These are phyloP conservation scores for Ceriagrion tenellum DNA, from an alignment of 2,888 invertebrate genomes.

Conservation along the genomic window DNA sequence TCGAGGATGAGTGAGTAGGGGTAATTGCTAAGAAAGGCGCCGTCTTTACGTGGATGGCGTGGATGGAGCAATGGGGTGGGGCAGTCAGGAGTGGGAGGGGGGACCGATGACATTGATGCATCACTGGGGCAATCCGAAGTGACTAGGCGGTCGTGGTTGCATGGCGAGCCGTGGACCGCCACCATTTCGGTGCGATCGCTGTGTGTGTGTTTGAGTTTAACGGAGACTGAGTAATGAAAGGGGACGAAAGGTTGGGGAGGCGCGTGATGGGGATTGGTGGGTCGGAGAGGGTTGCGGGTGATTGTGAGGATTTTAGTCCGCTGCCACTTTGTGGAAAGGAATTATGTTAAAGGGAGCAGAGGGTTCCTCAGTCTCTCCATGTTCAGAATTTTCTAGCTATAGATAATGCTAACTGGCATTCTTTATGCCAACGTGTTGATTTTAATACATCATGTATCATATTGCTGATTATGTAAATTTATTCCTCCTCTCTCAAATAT, in stretches of 20 bases:
- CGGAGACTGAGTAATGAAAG: background rate
- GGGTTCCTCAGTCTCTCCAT: too few species aligned
- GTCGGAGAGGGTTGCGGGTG: too few species aligned
- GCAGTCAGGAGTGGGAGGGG: constrained; percentile 39
- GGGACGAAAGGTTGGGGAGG: too few species aligned
- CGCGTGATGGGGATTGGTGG: background rate
- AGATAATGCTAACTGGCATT: too few species aligned
- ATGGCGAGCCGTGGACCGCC: background rate
- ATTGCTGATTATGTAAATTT: too few species aligned
- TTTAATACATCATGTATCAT: too few species aligned
- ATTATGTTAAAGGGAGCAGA: too few species aligned
- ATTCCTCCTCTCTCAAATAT: too few species aligned
- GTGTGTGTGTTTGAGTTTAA: background rate
- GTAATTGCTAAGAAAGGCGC: background rate
- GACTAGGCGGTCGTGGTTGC: background rate
- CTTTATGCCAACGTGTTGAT: too few species aligned
- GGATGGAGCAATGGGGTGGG: constrained; percentile 39
- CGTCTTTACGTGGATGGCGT: background rate
- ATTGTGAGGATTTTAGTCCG: too few species aligned
- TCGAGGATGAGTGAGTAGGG: background rate
- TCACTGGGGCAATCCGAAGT: constrained; percentile 4
- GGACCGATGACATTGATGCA: constrained; percentile 21
- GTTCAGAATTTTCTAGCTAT: too few species aligned
- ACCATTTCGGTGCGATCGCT: background rate
- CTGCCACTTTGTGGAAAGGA: too few species aligned